Conservation (phyloP, 2,113 vertebrate species). For the Zosterops japonicus region DNA sequence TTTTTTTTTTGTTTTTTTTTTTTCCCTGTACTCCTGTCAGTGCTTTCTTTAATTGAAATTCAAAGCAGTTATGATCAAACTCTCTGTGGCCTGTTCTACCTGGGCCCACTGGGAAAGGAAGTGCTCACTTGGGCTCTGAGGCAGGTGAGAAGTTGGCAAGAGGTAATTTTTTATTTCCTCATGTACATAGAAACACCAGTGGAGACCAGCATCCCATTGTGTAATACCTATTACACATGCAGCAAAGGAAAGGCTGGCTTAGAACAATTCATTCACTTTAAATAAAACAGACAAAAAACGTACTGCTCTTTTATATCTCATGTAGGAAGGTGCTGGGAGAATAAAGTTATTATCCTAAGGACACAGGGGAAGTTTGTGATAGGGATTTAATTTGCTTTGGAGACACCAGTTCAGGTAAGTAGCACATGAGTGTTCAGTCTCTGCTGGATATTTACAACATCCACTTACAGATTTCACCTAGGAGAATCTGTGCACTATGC, state of each 20-base stretch:
- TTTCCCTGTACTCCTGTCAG: neutral
- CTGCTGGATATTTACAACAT: neutral
- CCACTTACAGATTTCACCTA: neutral
- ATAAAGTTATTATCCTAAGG: neutral
- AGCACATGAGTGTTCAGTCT: neutral
- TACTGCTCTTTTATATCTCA: neutral
- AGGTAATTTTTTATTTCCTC: neutral
- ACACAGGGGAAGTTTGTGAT: neutral
- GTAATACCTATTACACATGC: neutral
- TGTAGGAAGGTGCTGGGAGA: neutral
- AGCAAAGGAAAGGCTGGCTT: neutral
- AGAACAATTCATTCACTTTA: neutral
- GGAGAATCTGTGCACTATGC: accelerated
- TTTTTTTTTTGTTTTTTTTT: neutral
- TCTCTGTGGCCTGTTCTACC: neutral
- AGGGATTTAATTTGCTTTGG: neutral
- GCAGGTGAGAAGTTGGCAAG: neutral
- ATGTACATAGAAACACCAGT: neutral
- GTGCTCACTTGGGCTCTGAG: neutral
- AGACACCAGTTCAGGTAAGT: neutral
- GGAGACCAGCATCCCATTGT: neutral
- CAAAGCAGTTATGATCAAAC: neutral
- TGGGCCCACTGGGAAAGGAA: neutral
- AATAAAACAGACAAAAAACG: neutral
- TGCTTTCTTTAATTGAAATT: neutral